phyloP scores from a whole-genome alignment of 2,113 vertebrate species.

The Rhineura floridana region DNA sequence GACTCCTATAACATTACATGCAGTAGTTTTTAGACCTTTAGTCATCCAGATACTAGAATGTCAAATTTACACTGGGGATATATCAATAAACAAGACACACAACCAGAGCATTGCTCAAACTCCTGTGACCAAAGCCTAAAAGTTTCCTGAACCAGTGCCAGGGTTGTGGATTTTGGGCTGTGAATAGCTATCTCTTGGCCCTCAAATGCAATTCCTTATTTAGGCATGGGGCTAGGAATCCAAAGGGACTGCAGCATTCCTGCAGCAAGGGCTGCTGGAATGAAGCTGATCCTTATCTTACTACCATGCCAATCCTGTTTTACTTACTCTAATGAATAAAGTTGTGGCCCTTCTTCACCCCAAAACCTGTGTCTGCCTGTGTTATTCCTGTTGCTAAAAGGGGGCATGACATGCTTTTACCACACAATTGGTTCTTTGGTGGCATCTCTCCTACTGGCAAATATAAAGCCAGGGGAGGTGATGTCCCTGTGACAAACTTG shows the following conservation, averaged over 20 bases:
- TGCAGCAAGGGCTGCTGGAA: too few relatives aligned
- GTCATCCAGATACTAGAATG: neutral
- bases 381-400: too few relatives aligned
- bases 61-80: rapidly evolving
- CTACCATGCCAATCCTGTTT: too few relatives aligned
- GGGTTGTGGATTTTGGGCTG: neutral
- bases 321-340: too few relatives aligned
- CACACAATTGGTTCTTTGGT: neutral
- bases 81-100: neutral
- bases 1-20: rapidly evolving
- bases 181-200: neutral
- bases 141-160: constrained; percentile 10
- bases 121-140: constrained; percentile 7
- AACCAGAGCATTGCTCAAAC: constrained; percentile 4
- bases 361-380: too few relatives aligned
- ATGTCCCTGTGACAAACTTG: neutral
- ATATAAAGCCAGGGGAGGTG: neutral
- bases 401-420: too few relatives aligned
- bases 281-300: too few relatives aligned
- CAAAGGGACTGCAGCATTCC: neutral
- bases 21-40: neutral
- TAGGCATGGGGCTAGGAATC: neutral
- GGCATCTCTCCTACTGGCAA: neutral
- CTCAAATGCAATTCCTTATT: neutral
- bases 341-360: too few relatives aligned